phyloP scores from a whole-genome alignment of 1,140 invertebrate genomes.

The Ridgeia piscesae region DNA sequence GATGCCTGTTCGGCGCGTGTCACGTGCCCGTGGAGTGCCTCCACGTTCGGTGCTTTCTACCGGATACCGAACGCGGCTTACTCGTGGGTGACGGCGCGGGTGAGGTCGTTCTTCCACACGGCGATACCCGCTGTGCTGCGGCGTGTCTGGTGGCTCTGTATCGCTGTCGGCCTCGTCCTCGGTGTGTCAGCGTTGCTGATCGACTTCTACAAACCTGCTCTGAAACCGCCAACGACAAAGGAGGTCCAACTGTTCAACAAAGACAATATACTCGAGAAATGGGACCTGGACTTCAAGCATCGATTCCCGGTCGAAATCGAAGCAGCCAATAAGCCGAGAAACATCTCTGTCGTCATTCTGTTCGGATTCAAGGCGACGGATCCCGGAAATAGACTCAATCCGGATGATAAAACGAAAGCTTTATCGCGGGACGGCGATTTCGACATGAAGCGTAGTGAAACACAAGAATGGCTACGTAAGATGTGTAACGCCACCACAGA shows the following conservation, averaged over 20 bases:
- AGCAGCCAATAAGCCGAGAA: constrained; percentile 46
- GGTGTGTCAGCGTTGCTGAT: constrained; percentile 71
- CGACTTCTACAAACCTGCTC: constrained; percentile 80
- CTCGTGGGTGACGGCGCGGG: not conserved
- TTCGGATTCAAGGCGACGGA: constrained; percentile 85
- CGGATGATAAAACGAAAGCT: constrained; percentile 70
- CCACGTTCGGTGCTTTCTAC: constrained; percentile 34
- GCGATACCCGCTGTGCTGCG: not conserved
- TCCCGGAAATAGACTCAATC: constrained; percentile 84
- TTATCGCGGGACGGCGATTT: constrained; percentile 49
- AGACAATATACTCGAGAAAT: constrained; percentile 84
- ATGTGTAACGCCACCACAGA: constrained; percentile 20
- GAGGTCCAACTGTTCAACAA: constrained; percentile 86
- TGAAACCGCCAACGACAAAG: constrained; percentile 78
- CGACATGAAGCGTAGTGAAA: constrained; percentile 19
- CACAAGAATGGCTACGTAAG: constrained; percentile 27
- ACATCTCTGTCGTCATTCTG: constrained; percentile 82
- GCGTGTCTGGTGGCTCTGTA: constrained; percentile 57
- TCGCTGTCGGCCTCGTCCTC: constrained; percentile 64
- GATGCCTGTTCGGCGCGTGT: constrained; percentile 53
- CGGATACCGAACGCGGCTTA: constrained; percentile 30
- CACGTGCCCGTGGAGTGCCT: not conserved
- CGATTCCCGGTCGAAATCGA: constrained; percentile 79
- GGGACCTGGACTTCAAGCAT: constrained; percentile 77
- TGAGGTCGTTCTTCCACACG: not conserved